Conservation (phyloP, 2,113 vertebrate species). For the Odocoileus hemionus region DNA sequence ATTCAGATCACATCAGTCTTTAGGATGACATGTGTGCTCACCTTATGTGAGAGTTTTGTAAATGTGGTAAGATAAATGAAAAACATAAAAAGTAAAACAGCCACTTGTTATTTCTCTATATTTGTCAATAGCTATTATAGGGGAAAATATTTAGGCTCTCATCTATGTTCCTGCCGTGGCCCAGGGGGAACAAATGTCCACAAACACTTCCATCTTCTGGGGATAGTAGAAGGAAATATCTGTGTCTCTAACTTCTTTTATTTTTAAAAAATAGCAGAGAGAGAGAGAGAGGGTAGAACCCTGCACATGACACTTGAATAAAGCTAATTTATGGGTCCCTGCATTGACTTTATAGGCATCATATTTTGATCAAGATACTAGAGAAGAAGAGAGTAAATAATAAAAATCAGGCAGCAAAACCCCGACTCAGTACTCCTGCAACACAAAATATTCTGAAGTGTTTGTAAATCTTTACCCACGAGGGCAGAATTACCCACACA, state of each 20-base stretch:
- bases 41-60: neutral
- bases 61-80: neutral
- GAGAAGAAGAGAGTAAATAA: neutral
- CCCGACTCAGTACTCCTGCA: neutral
- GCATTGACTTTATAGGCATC: neutral
- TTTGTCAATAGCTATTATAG: neutral
- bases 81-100: neutral
- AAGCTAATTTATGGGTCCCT: neutral
- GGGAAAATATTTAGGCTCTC: neutral
- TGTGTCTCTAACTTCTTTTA: neutral
- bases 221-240: neutral
- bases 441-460: neutral
- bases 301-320: neutral
- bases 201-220: neutral
- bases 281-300: neutral
- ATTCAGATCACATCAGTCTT: neutral
- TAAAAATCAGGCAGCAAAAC: neutral
- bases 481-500: neutral
- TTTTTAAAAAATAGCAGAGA: neutral
- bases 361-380: neutral
- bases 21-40: neutral
- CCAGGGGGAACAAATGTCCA: neutral
- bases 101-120: neutral
- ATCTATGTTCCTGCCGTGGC: neutral
- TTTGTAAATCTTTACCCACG: neutral